phyloP scores from a whole-genome alignment of 1,140 invertebrate species.

The Diploscapter pachys region DNA sequence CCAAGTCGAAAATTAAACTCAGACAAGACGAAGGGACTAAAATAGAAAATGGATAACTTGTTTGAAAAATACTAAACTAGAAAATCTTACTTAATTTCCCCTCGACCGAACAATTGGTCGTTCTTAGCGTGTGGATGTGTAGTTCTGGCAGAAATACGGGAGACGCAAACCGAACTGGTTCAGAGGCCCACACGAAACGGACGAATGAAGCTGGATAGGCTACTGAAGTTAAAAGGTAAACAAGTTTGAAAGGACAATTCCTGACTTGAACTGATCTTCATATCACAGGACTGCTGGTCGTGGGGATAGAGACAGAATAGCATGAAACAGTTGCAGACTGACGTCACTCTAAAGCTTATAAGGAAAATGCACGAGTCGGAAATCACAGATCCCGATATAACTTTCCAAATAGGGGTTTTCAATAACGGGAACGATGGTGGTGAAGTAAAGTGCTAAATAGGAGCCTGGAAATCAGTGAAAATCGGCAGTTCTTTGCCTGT shows the following conservation, averaged over 20 bases:
- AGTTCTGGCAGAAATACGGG: conserved; percentile 48
- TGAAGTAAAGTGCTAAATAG: too few relatives aligned
- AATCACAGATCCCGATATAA: too few relatives aligned
- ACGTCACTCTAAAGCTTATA: conserved; percentile 13
- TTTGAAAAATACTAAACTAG: not conserved
- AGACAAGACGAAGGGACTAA: conserved; percentile 55
- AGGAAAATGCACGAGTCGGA: too few relatives aligned
- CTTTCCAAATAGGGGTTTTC: too few relatives aligned
- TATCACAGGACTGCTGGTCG: conserved; percentile 52
- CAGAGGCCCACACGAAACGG: conserved; percentile 45
- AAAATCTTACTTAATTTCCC: conserved; percentile 50
- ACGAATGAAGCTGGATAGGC: conserved; percentile 51
- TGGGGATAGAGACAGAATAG: conserved; percentile 56
- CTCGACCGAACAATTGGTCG: conserved; percentile 43
- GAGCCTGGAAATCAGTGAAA: too few relatives aligned
- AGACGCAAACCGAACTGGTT: conserved; percentile 44
- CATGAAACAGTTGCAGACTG: conserved; percentile 46
- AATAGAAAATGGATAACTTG: not conserved
- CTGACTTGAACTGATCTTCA: conserved; percentile 54
- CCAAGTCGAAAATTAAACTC: conserved; percentile 43
- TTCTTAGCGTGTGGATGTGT: conserved; percentile 42
- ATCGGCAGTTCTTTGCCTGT: too few relatives aligned
- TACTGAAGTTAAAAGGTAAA: conserved; percentile 38
- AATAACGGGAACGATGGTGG: too few relatives aligned
- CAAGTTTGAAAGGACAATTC: not conserved